Conservation (phyloP, 2,888 invertebrate species). For the Melinaea marsaeus region DNA sequence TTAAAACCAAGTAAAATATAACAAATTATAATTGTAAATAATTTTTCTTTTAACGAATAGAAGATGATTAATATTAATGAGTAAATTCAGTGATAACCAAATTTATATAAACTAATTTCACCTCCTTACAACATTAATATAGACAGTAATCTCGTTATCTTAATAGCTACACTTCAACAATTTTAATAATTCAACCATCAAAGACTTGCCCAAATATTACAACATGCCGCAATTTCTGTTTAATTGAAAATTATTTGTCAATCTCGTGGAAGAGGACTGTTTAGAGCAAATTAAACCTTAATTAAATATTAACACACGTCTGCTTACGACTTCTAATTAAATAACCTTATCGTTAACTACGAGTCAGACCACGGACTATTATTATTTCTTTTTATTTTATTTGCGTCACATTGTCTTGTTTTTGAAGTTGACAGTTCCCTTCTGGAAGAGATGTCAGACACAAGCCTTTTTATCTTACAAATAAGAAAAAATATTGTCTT, state of each 20-base stretch:
- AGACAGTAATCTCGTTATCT: constrained; percentile 11
- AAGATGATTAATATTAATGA: too few relatives aligned
- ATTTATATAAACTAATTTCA: too few relatives aligned
- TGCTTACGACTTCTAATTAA: constrained; percentile 18
- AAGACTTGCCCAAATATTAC: constrained; percentile 33
- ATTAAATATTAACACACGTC: not conserved
- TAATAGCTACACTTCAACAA: constrained; percentile 32
- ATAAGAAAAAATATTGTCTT: constrained; percentile 30
- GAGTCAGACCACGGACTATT: constrained; percentile 14
- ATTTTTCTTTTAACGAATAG: too few relatives aligned
- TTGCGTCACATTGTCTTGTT: constrained; percentile 22
- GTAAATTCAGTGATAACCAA: too few relatives aligned
- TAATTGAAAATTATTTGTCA: constrained; percentile 34
- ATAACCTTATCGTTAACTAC: constrained; percentile 12
- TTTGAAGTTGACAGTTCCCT: constrained; percentile 25
- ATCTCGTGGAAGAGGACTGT: constrained; percentile 22
- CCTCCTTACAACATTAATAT: not conserved
- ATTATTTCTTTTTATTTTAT: constrained; percentile 22
- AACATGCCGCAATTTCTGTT: constrained; percentile 29
- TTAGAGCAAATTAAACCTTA: constrained; percentile 16
- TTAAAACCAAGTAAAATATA: too few relatives aligned
- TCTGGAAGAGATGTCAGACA: constrained; percentile 23
- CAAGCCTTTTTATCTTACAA: constrained; percentile 20
- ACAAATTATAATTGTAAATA: too few relatives aligned
- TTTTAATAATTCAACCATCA: constrained; percentile 44